Evolutionary conservation across 64 coral and sea anemone species (phyloP), one percentile per base, ranked within the genome.

Genomic region (Montipora foliosa): DNA sequence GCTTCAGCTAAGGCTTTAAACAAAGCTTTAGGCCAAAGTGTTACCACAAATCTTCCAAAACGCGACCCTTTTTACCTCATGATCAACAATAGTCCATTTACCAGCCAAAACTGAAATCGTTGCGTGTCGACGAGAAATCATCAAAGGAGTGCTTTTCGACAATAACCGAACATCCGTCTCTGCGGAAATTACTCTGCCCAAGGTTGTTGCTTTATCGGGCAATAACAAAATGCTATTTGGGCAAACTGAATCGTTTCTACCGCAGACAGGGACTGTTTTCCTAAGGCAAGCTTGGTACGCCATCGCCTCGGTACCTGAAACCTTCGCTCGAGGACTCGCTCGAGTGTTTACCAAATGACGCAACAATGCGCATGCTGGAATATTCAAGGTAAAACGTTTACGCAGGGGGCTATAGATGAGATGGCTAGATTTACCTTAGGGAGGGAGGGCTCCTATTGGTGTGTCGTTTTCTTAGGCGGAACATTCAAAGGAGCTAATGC

Each of bases 101-200:
- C 84, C 96, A 49, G 76, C 93, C 25, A 74, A 82, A 49, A 45
- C 82, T 59, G 96, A 87, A 79, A 97, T 82, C 22, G 96, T 97
- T 4, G 96, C 93, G 91, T 97, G 96, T 95, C 91, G 87, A 48
- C 96, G 96, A 92, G 96, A 97, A 79, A 97, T 95, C 96, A 97
- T 97, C 52, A 97, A 83, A 19, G 96, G 96, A 14, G 96, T 77
- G 37, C 70, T 88, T 50, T 89, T 97, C 24, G 96, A 97, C 75
- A 81, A 67, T 21, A 97, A 86, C 21, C 93, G 93, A 52, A 95
- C 96, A 78, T 95, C 94, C 16, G 84, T 73, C 59, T 98, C 96
- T 8, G 64, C 59, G 82, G 96, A 95, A 79, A 88, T 93, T 44
- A 82, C 87, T 90, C 96, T 98, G 24, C 96, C 96, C 48, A 98